A percentile compares a stretch with the other conserved stretches of the same genome.
Conservation (phyloP, 2,113 vertebrate species). For the Solenodon paradoxus region DNA sequence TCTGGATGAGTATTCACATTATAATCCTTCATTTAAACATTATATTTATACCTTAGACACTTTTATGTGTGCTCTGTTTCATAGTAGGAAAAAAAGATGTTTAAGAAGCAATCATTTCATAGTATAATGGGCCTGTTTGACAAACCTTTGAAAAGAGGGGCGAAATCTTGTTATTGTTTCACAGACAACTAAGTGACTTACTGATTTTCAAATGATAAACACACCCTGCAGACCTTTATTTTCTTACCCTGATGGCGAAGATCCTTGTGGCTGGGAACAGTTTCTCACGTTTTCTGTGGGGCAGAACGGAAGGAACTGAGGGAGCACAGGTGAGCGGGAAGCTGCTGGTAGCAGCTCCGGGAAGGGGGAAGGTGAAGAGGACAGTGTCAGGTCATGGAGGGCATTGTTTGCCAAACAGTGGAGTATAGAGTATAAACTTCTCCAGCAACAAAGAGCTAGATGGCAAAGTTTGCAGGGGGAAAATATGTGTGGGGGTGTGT, state of each 20-base stretch:
- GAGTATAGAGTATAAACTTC: background rate
- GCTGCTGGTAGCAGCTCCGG: background rate
- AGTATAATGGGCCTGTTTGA: too few relatives aligned
- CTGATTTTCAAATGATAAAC: background rate
- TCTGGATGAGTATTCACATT: background rate
- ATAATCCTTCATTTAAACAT: background rate
- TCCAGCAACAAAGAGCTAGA: background rate
- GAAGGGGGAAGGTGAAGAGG: too few relatives aligned
- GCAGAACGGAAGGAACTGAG: background rate
- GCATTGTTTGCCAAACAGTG: background rate
- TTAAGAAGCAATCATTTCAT: background rate
- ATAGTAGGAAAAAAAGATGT: background rate
- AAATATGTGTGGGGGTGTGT: background rate
- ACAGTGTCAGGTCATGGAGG: background rate
- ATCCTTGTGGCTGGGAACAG: background rate
- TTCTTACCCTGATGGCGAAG: background rate
- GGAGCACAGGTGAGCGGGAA: background rate
- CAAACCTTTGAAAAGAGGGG: too few relatives aligned
- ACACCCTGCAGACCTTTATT: background rate
- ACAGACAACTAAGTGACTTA: background rate
- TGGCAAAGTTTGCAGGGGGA: background rate
- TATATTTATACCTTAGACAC: background rate
- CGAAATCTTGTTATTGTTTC: background rate
- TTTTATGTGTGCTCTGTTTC: background rate
- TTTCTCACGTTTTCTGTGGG: background rate